Evolutionary conservation across 2,797 vertebrate genomes (phyloP), one percentile per base, ranked within the genome.

Genomic region (Pangasius macronema): DNA sequence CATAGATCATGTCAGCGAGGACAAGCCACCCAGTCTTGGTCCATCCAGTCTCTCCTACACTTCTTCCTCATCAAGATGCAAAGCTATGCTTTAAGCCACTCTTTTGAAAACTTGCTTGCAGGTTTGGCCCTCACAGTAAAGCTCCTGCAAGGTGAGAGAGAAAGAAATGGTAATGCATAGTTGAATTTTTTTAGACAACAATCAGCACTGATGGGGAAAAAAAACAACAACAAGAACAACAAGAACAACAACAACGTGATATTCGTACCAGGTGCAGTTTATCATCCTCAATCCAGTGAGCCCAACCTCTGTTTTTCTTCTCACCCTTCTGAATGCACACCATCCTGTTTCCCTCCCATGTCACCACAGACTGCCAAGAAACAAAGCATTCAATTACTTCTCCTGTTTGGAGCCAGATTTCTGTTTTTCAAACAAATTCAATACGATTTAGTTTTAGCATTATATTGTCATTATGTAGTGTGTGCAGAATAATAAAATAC

Each of bases 231-330:
- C 5, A 76, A n/a, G n/a, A n/a, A 27, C 22, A n/a, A 16, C 7
- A 55, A 67, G 1, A 51, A 14, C 14, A 57, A 42, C 0, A 80
- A n/a, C 7, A 83, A 11, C 1, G 57, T 20, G 20, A 27, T 80
- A 42, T 72, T 70, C 87, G 46, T 95, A 99, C 98, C 96, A 98
- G 91, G 85, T 98, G 93, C 20, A 99, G 95, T 82, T 97, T 93
- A 89, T 97, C 96, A 0, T 96, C 97, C 92, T 98, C 96, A 0
- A 97, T 91, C 97, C 98, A 98, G 59, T 98, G 97, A 76, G 93
- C 92, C 97, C 98, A 99, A 20, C 97, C 97, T 55, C 97, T 93
- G 90, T 96, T 96, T 89, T 96, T 97, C 95, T 98, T 99, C 91
- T 97, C 96, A 46, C 97, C 97, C 20, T 61, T 95, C 91, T 98